Percentiles rank a stretch among this genome's conserved stretches.
Evolutionary conservation across 2,888 invertebrate genomes (phyloP).

Genomic region (Aricia artaxerxes): DNA sequence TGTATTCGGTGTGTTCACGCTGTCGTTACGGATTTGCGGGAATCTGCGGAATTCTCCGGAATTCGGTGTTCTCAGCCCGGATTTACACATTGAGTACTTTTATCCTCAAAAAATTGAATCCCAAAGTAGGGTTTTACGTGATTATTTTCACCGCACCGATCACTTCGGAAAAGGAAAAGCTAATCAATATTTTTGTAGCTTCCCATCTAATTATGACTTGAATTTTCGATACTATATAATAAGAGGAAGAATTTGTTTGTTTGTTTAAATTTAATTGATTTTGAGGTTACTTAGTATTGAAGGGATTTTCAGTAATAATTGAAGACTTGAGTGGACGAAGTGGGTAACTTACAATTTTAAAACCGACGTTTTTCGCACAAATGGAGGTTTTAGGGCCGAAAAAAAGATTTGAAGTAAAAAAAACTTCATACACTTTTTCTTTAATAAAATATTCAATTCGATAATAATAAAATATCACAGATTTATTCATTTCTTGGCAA

Average conservation of each 20-base stretch:
- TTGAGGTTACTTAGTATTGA: not conserved
- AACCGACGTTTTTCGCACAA: too few species aligned
- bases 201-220: not conserved
- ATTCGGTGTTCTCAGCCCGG: constrained; percentile 12
- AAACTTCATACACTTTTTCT: too few species aligned
- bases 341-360: too few species aligned
- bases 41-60: not conserved
- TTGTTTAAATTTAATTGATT: not conserved
- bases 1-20: not conserved
- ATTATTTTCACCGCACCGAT: constrained; percentile 1
- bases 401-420: too few species aligned
- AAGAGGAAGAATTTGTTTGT: not conserved
- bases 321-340: too few species aligned
- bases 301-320: not conserved
- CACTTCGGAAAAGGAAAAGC: not conserved
- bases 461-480: too few species aligned
- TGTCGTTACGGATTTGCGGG: not conserved
- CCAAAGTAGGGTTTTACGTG: constrained; percentile 6
- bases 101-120: constrained; percentile 22
- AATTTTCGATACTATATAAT: not conserved
- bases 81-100: constrained; percentile 18
- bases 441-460: too few species aligned
- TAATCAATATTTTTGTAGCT: not conserved
- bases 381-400: too few species aligned
- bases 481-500: too few species aligned